These are phyloP conservation scores for Solen grandis DNA, from an alignment of 1,140 invertebrate species.

Conservation along the genomic window DNA sequence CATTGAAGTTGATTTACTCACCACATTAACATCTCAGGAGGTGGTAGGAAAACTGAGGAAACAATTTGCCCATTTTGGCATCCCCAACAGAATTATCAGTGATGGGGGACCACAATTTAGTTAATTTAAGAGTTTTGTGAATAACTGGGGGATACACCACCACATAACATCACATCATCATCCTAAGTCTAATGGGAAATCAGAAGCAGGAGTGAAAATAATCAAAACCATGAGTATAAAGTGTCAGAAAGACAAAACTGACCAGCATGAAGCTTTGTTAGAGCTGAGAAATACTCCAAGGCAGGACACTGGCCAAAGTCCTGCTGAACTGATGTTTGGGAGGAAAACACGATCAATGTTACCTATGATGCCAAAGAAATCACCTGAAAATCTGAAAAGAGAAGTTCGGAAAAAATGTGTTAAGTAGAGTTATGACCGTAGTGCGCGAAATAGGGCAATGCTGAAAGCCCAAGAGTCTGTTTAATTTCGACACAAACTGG, in stretches of 20 bases:
- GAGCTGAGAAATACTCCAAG: conserved; percentile 60
- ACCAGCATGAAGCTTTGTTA: conserved; percentile 60
- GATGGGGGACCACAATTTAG: conserved; percentile 60
- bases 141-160: conserved; percentile 53
- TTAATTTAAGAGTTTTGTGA: conserved; percentile 51
- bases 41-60: conserved; percentile 61
- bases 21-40: conserved; percentile 38
- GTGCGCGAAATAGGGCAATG: not conserved
- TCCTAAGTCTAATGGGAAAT: conserved; percentile 59
- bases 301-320: conserved; percentile 30
- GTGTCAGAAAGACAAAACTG: conserved; percentile 49
- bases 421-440: conserved; percentile 31
- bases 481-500: conserved; percentile 41
- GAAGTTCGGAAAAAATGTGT: conserved; percentile 19
- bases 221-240: conserved; percentile 65
- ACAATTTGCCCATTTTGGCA: conserved; percentile 60
- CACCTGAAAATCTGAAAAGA: conserved; percentile 6
- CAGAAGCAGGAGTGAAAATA: conserved; percentile 61
- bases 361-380: conserved; percentile 16
- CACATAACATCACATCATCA: conserved; percentile 49
- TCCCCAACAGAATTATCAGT: conserved; percentile 37
- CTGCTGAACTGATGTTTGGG: conserved; percentile 54
- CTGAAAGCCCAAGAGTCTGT: conserved; percentile 38
- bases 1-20: conserved; percentile 56
- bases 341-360: conserved; percentile 44